Evolutionary conservation across 2,888 invertebrate genomes (phyloP), one percentile per base, ranked within the genome.

Genomic region (Galeopsomyia nigrocyanea): DNA sequence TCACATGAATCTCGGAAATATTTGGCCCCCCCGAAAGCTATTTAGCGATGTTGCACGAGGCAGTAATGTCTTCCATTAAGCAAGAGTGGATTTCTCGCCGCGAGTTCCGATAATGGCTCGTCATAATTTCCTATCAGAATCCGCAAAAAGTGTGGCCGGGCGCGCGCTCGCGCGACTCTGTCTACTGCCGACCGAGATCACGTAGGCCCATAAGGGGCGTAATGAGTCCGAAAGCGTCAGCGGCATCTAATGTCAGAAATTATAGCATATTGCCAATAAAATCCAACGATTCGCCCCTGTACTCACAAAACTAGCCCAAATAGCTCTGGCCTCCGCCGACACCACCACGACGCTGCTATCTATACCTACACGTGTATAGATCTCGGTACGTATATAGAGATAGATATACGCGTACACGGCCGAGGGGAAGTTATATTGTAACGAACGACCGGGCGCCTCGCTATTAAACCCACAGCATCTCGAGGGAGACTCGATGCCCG

Each of bases 261-360:
- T 86, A 86, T 86, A 84, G 86, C 85, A 86, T 86, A 86, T 86
- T 86, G 86, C 82, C 86, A 86, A 86, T 86, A 86, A 86, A 86
- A 85, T 83, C 82, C 56, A 50, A 70, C 79, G 79, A 78, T 77
- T 80, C 79, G 26, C 69, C 63, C 69, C 69, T 53, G 60, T n/a
- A 49, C 10, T 58, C 65, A 56, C 61, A n/a, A 75, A 78, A 77
- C 74, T 79, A 78, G 77, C 78, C 79, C 77, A 80, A 79, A 78
- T 77, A 74, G 65, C 63, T 31, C 46, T 21, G 22, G n/a, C 50
- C 47, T 10, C 53, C 26, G 26, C 26, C 26, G 5, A 5, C 26
- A 5, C n/a, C n/a, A n/a, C n/a, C n/a, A n/a, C n/a, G n/a, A n/a
- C 26, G 26, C 26, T 5, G 26, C 26, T 26, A 26, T 26, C 26